These are phyloP conservation scores for Theodoxus fluviatilis DNA, from an alignment of 2,888 invertebrate species.

Conservation along the genomic window DNA sequence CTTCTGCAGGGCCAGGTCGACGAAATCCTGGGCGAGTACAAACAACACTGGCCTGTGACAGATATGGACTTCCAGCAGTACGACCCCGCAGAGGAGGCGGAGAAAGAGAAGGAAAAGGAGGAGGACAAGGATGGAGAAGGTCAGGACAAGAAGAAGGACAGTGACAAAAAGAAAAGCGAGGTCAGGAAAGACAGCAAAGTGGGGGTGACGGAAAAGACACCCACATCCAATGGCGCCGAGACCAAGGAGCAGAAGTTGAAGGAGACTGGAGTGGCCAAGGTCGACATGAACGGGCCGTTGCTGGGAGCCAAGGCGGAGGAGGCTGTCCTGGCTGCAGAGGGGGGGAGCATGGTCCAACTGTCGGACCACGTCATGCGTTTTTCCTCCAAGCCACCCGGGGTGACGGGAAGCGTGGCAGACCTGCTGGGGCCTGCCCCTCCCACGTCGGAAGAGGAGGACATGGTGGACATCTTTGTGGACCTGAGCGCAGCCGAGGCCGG, in stretches of 20 bases:
- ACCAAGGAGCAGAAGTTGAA: conserved; percentile 26
- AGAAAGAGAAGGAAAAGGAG: conserved; percentile 32
- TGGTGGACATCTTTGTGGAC: conserved; percentile 52
- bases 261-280: conserved; percentile 18
- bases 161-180: neutral
- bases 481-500: conserved; percentile 41
- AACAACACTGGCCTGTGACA: conserved; percentile 59
- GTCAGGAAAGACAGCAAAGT: conserved; percentile 16
- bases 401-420: neutral
- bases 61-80: no score
- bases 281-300: conserved; percentile 21
- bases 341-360: neutral
- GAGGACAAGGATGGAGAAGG: conserved; percentile 26
- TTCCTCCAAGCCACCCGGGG: neutral
- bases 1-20: conserved; percentile 58
- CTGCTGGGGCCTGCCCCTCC: neutral
- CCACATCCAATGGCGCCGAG: conserved; percentile 24
- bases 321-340: neutral
- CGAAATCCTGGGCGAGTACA: conserved; percentile 55
- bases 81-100: no score
- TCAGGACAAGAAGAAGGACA: conserved; percentile 29
- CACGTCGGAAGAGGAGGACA: conserved; percentile 38
- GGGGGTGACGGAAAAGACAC: conserved; percentile 24
- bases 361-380: neutral
- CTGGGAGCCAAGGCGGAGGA: conserved; percentile 12